A percentile compares a stretch with the other conserved stretches of the same genome.
These are phyloP conservation scores for Sphaerophoria rueppellii DNA, from an alignment of 2,888 invertebrate genomes.

Conservation along the genomic window DNA sequence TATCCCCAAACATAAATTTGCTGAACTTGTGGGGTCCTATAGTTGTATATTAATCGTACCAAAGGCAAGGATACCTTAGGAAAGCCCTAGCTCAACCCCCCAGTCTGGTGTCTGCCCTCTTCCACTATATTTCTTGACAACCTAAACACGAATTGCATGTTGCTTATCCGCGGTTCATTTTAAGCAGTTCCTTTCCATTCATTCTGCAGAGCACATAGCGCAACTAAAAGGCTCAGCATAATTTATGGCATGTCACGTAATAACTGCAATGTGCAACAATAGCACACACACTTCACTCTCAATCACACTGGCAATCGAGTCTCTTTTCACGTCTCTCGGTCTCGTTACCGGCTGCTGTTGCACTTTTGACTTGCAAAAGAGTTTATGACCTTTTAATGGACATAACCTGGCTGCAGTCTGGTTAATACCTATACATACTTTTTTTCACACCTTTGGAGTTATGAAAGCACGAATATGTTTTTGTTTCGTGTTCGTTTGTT, in stretches of 20 bases:
- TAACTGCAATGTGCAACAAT: conserved; percentile 63
- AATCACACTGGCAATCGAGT: neutral
- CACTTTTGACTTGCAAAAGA: conserved; percentile 47
- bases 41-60: neutral
- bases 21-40: conserved; percentile 17
- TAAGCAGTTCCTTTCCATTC: neutral
- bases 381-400: conserved; percentile 69
- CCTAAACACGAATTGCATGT: conserved; percentile 38
- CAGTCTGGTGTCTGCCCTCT: too few species aligned
- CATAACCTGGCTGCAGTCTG: conserved; percentile 46
- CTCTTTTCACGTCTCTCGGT: neutral
- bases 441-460: conserved; percentile 60
- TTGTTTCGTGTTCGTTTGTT: neutral
- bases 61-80: conserved; percentile 42
- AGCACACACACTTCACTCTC: conserved; percentile 57
- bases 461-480: neutral
- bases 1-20: neutral
- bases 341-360: conserved; percentile 49
- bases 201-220: conserved; percentile 38
- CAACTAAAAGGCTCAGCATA: conserved; percentile 51
- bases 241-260: conserved; percentile 70
- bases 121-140: neutral
- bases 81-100: neutral
- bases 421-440: conserved; percentile 22
- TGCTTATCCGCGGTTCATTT: conserved; percentile 31